Evolutionary conservation across 2,113 vertebrate genomes (phyloP), one percentile per base, ranked within the genome.

Genomic region (Tylochromis polylepis): DNA sequence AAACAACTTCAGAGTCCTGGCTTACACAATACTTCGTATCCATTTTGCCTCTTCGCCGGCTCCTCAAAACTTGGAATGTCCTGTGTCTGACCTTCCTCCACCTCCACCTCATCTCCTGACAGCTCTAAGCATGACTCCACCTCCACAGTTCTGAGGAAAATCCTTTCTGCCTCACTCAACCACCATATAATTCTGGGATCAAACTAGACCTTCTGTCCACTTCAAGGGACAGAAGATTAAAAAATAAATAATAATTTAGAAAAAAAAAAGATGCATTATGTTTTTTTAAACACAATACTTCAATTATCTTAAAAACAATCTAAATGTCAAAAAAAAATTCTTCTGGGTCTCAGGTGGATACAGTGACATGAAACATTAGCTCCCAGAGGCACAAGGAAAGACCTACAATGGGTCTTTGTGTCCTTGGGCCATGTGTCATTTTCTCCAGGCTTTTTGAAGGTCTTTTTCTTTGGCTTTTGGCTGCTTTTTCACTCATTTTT

Each of bases 41-140:
- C 22, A 57, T 14, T 57, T 14, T 57, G 11, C 22, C 14, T 57
- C 1, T 24, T 4, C 6, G 11, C 55, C 0, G 0, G 11, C 55
- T 4, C 6, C 55, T 57, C 55, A 57, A 24, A 57, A 24, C 2
- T 6, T 57, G 55, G 55, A 57, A 57, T 57, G 22, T 57, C 55
- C 55, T 57, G 11, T 24, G 55, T 57, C 55, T 57, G 55, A 57
- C 11, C 55, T 57, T 57, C 55, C 22, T 57, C 22, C 22, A 57
- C 22, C 11, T 14, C 55, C 55, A 57, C 11, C 22, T 57, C 55
- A 57, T 57, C 55, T 57, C 22, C 55, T 57, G 0, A 57, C 22
- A 57, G 11, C 55, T 22, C 55, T 57, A 57, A 57, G 55, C 22
- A 24, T 57, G 22, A 24, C 6, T 57, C 55, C 55, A 57, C 22